A percentile compares a stretch with the other conserved stretches of the same genome.
phyloP scores from a whole-genome alignment of 2,113 vertebrate genomes.

The Percopsis transmontana region DNA sequence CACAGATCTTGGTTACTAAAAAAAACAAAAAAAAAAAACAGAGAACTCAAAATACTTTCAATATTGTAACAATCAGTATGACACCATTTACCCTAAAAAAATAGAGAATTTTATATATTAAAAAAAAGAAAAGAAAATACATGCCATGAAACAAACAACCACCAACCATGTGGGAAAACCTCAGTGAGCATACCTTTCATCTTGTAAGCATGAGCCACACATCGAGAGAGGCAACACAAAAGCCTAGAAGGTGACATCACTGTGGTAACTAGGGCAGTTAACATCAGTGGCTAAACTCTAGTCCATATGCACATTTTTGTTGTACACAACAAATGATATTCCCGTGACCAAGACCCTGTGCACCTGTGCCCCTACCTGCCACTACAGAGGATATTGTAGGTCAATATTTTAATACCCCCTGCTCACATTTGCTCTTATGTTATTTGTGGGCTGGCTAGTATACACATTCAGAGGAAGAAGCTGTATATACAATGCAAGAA shows the following conservation, averaged over 20 bases:
- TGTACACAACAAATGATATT: neutral
- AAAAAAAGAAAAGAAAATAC: neutral
- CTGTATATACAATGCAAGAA: neutral
- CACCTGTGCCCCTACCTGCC: too few species aligned
- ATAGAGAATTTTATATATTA: too few species aligned
- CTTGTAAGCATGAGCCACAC: conserved; percentile 8
- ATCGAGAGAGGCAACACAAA: conserved; percentile 44
- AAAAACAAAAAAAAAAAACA: too few species aligned
- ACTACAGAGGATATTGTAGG: too few species aligned
- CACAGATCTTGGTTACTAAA: neutral
- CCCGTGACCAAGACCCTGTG: too few species aligned
- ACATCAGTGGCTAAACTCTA: conserved; percentile 10
- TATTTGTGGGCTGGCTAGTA: neutral
- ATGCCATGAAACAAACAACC: neutral
- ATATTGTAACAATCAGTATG: too few species aligned
- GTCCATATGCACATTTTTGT: neutral
- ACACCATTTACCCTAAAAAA: too few species aligned
- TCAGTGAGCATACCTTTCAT: conserved; percentile 8
- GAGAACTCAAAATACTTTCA: too few species aligned
- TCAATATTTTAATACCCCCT: too few species aligned
- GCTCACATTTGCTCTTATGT: neutral
- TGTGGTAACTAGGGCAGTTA: conserved; percentile 45
- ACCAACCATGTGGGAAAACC: neutral
- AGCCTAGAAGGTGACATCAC: conserved; percentile 44
- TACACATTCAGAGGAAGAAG: neutral